Conservation (phyloP, 2,888 invertebrate genomes). For the Sphaerolaimus hirsutus region DNA sequence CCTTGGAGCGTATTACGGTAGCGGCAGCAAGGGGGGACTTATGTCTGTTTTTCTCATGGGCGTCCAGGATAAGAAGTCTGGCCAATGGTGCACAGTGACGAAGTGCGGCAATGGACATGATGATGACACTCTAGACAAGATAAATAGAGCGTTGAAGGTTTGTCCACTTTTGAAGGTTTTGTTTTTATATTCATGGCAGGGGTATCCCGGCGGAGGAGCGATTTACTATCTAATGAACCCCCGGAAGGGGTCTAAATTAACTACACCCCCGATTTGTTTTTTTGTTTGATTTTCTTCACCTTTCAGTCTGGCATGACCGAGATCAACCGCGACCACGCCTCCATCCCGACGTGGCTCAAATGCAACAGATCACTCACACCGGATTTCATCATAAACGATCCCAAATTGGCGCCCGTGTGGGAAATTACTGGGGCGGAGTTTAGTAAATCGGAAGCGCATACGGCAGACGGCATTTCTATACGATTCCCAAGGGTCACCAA, state of each 20-base stretch:
- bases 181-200: too few species aligned
- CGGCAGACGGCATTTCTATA: conserved; percentile 74
- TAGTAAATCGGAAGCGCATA: conserved; percentile 43
- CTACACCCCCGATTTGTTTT: too few species aligned
- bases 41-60: conserved; percentile 86
- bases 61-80: conserved; percentile 43
- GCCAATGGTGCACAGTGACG: conserved; percentile 63
- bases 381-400: conserved; percentile 61
- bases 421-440: conserved; percentile 51
- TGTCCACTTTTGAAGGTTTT: too few species aligned
- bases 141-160: conserved; percentile 38
- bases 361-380: conserved; percentile 62
- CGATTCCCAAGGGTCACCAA: conserved; percentile 54
- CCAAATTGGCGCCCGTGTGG: conserved; percentile 68
- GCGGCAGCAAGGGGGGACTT: conserved; percentile 62
- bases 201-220: too few species aligned
- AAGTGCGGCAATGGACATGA: conserved; percentile 56
- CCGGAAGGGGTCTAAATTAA: too few species aligned
- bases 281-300: too few species aligned
- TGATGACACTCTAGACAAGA: conserved; percentile 50
- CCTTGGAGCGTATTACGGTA: conserved; percentile 79
- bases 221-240: too few species aligned
- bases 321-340: conserved; percentile 34
- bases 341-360: conserved; percentile 53
- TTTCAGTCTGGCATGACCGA: conserved; percentile 39